Evolutionary conservation across 2,797 vertebrate species (phyloP), one percentile per base, ranked within the genome.

Genomic region (Cirrhinus mrigala): DNA sequence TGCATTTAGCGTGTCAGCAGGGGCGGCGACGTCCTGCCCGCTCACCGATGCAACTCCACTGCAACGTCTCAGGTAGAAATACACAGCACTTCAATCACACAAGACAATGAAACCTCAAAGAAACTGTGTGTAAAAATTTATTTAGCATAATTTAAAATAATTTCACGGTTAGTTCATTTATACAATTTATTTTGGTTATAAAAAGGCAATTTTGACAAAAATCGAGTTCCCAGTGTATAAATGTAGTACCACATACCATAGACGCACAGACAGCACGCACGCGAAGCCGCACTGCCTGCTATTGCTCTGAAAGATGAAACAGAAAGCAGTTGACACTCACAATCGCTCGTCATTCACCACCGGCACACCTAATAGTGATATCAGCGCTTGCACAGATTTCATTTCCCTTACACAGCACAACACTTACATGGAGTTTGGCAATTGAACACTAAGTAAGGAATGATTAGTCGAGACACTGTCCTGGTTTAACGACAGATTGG

Each of bases 221-320:
- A 97, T 96, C 94, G 96, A 95, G 96, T 97, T 96, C 95, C 96
- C 97, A 97, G 96, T 97, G 96, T 97, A 96, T 95, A 94, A 93
- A 94, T 95, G 94, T 95, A 95, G 96, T 96, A 96, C 95, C 96
- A 91, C 90, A 86, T 88, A 89, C 89, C n/a, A 88, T 86, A 90
- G 79, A 48, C 78, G 70, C 70, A 68, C 83, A 81, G 78, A 76
- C 44, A 22, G 60, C 50, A 75, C 50, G 56, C 66, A 56, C 18
- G 54, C 62, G 71, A 37, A 48, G 78, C 79, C 68, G 44, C 12
- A 78, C 84, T 62, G 80, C 54, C 82, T 27, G 62, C 81, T 76
- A 80, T 82, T 86, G 69, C 68, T 83, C 82, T 79, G 27, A 84
- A 79, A 33, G 77, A 73, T 46, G 62, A 85, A 82, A 83, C 15